Evolutionary conservation across 2,797 vertebrate species (phyloP).

Genomic region (Nannoperca obscura): DNA sequence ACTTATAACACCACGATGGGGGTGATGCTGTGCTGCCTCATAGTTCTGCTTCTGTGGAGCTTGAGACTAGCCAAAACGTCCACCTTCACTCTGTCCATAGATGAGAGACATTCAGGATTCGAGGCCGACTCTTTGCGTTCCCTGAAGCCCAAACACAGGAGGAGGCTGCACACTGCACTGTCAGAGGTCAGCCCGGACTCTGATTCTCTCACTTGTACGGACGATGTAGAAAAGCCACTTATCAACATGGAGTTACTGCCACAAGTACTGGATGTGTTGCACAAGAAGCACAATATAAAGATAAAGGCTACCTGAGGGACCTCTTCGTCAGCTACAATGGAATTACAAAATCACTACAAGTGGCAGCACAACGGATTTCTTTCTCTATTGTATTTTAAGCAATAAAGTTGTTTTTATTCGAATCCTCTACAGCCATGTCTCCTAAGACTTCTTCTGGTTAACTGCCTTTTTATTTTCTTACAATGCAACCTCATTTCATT

Average conservation of each 20-base stretch:
- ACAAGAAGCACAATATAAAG: conserved; percentile 84
- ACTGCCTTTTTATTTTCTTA: not conserved
- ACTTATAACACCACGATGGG: conserved; percentile 47
- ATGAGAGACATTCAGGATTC: conserved; percentile 67
- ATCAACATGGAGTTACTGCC: conserved; percentile 82
- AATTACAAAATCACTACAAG: conserved; percentile 1
- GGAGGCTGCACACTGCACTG: conserved; percentile 33
- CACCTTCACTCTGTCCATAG: conserved; percentile 77
- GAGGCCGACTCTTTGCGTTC: conserved; percentile 64
- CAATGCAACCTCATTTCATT: not conserved
- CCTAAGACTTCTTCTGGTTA: not conserved
- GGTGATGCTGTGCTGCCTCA: conserved; percentile 66
- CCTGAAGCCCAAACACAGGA: conserved; percentile 78
- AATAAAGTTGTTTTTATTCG: conserved; percentile 10
- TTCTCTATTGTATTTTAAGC: not conserved
- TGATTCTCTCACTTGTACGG: conserved; percentile 1
- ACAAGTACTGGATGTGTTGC: conserved; percentile 81
- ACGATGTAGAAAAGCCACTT: conserved; percentile 60
- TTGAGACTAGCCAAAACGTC: conserved; percentile 77
- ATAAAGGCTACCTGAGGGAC: conserved; percentile 76
- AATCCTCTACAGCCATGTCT: not conserved
- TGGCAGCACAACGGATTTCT: not conserved
- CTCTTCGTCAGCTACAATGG: not conserved
- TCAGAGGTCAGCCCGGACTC: conserved; percentile 7
- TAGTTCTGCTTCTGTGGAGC: conserved; percentile 78